Conservation (phyloP, 2,888 invertebrate species). For the Cerceris ruficornis region DNA sequence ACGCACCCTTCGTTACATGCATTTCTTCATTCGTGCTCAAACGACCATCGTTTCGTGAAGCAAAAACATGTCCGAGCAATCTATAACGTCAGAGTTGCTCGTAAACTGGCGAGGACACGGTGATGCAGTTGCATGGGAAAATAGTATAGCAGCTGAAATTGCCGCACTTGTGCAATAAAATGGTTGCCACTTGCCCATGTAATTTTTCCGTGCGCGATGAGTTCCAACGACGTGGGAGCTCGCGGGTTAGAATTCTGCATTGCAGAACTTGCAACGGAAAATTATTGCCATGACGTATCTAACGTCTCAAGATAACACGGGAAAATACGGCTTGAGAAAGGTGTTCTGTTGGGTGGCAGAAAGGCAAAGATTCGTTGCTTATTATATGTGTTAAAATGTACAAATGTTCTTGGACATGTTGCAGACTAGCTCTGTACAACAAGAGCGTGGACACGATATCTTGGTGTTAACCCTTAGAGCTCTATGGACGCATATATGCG, state of each 20-base stretch:
- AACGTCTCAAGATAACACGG: not conserved
- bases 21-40: slow-evolving; percentile 15
- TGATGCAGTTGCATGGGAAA: slow-evolving; percentile 38
- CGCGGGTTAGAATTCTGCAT: slow-evolving; percentile 38
- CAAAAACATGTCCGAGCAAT: slow-evolving; percentile 28
- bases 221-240: slow-evolving; percentile 19
- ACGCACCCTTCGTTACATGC: slow-evolving; percentile 16
- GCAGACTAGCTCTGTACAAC: no score
- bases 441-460: no score
- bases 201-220: slow-evolving; percentile 53
- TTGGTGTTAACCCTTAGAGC: no score
- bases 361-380: no score
- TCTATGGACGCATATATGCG: no score
- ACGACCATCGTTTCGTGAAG: slow-evolving; percentile 6
- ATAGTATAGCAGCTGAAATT: slow-evolving; percentile 47
- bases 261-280: slow-evolving; percentile 27
- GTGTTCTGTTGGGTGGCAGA: no score
- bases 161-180: slow-evolving; percentile 56
- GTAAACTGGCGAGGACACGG: slow-evolving; percentile 38
- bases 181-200: slow-evolving; percentile 51
- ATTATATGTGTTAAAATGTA: no score
- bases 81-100: slow-evolving; percentile 38
- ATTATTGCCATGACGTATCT: slow-evolving; percentile 39
- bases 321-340: not conserved
- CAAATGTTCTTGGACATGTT: no score